Evolutionary conservation across 2,888 invertebrate species (phyloP).

Genomic region (Himalopsyche anomala): DNA sequence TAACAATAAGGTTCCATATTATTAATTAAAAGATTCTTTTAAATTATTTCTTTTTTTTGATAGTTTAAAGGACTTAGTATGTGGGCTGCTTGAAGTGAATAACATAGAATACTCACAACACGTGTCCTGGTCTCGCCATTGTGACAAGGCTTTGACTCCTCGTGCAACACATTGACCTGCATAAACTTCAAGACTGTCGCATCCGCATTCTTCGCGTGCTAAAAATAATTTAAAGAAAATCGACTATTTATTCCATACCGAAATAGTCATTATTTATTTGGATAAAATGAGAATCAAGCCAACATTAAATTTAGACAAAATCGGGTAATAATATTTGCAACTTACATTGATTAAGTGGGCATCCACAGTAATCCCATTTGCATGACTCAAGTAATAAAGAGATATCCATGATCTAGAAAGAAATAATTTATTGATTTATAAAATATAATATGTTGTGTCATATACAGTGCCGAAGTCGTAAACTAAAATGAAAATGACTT

Average conservation of each 20-base stretch:
- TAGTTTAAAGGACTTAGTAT: no score
- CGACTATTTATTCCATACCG: no score
- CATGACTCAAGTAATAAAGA: conserved; percentile 84
- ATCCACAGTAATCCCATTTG: conserved; percentile 88
- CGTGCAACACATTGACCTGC: conserved; percentile 85
- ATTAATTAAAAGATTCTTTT: no score
- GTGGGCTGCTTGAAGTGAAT: neutral
- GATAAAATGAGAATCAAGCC: neutral
- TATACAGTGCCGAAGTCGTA: neutral
- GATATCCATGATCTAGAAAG: conserved; percentile 79
- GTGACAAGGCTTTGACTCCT: conserved; percentile 79
- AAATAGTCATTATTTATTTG: no score
- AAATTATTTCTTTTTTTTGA: no score
- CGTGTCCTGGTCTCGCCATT: conserved; percentile 87
- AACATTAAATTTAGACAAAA: neutral
- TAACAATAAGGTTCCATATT: no score
- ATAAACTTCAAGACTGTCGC: conserved; percentile 85
- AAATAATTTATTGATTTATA: conserved; percentile 47
- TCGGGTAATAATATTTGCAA: conserved; percentile 48
- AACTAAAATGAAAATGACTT: no score
- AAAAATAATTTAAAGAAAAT: conserved; percentile 54
- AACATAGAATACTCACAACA: conserved; percentile 83
- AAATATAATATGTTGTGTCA: neutral
- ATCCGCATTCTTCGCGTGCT: conserved; percentile 83
- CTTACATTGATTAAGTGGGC: conserved; percentile 75